Percentiles rank a stretch among this genome's conserved stretches.
phyloP scores from a whole-genome alignment of 2,113 vertebrate species.

The Chionis minor region DNA sequence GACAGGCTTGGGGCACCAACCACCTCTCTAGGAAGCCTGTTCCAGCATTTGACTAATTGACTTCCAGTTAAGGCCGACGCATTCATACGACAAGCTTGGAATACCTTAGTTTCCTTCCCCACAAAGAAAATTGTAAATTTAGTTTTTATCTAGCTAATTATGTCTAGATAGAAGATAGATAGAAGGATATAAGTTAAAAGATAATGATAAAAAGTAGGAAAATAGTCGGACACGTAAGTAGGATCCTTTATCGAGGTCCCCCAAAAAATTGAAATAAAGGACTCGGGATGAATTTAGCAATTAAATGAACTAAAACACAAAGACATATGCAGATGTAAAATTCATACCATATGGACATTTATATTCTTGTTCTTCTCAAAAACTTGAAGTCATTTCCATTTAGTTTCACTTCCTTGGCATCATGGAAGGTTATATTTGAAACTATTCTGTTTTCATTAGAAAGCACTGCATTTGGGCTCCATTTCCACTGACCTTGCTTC shows the following conservation, averaged over 20 bases:
- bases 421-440: neutral
- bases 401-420: neutral
- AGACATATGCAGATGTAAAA: neutral
- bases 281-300: neutral
- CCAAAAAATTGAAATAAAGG: neutral
- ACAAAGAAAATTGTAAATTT: neutral
- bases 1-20: rapidly evolving
- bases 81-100: neutral
- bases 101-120: neutral
- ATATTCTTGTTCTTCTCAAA: neutral
- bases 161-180: neutral
- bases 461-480: neutral
- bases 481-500: neutral
- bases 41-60: neutral
- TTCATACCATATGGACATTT: no score
- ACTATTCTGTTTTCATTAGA: neutral
- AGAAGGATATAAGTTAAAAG: neutral
- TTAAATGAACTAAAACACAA: neutral
- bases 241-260: neutral
- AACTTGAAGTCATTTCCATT: neutral
- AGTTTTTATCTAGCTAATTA: neutral
- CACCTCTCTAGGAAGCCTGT: neutral
- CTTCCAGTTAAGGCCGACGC: constrained; percentile 3
- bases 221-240: neutral
- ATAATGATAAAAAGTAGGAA: neutral